Conservation (phyloP, 2,113 vertebrate species). For the Carlito syrichta region DNA sequence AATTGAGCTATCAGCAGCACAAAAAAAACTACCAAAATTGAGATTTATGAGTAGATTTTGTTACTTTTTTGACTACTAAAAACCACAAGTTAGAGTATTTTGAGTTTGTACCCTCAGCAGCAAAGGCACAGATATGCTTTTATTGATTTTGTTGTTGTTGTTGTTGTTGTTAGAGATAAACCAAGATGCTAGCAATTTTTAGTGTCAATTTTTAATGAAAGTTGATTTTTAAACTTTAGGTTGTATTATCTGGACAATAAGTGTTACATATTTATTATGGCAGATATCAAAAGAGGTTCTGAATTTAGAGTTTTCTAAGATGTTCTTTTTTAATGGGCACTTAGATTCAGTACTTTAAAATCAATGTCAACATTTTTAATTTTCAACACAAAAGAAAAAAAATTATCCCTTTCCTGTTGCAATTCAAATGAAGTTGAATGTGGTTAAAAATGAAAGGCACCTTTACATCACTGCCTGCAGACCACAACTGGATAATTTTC, state of each 20-base stretch:
- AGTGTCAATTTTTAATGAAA: background rate
- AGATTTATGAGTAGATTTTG: background rate
- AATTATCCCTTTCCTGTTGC: background rate
- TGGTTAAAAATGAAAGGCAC: background rate
- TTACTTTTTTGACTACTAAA: background rate
- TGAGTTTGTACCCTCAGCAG: background rate
- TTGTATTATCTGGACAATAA: background rate
- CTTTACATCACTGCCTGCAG: background rate
- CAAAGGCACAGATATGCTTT: background rate
- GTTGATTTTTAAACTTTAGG: background rate
- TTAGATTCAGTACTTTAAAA: background rate
- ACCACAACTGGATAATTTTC: background rate
- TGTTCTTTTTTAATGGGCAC: background rate
- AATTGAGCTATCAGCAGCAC: background rate
- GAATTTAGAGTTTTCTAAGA: too few species aligned
- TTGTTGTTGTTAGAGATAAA: background rate
- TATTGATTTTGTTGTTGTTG: too few species aligned
- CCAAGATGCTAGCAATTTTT: background rate
- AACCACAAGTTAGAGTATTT: background rate
- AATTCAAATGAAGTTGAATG: background rate
- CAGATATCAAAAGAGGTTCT: background rate
- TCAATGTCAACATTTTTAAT: background rate
- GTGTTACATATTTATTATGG: background rate
- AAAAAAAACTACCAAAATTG: background rate
- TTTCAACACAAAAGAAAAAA: background rate